These are phyloP conservation scores for Maccullochella peelii DNA, from an alignment of 2,113 vertebrate genomes.

Conservation along the genomic window DNA sequence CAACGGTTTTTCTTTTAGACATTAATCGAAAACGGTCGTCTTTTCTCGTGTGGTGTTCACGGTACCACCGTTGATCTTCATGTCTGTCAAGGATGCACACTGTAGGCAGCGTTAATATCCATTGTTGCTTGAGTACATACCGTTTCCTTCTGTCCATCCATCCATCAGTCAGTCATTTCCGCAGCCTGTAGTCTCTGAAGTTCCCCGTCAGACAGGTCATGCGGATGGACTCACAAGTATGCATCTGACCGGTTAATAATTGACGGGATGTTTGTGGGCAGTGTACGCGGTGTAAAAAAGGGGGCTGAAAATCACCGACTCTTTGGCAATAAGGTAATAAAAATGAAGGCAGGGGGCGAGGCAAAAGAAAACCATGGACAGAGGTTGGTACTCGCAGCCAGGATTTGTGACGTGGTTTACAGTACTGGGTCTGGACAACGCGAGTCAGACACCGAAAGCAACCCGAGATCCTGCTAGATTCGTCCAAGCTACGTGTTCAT, in stretches of 20 bases:
- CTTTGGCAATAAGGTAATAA: slow-evolving; percentile 4
- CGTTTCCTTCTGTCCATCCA: neutral
- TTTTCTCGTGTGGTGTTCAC: slow-evolving; percentile 13
- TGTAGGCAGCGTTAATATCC: neutral
- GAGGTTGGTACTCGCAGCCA: slow-evolving; percentile 43
- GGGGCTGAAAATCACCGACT: neutral
- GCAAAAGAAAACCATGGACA: slow-evolving; percentile 14
- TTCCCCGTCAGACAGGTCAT: neutral
- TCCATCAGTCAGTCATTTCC: slow-evolving; percentile 18
- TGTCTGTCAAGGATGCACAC: neutral
- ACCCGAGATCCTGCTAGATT: slow-evolving; percentile 6
- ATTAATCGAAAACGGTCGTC: neutral
- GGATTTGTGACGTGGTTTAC: slow-evolving; percentile 70
- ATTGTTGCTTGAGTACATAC: neutral
- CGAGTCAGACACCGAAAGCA: slow-evolving; percentile 10
- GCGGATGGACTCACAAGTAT: neutral
- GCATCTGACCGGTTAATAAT: slow-evolving; percentile 41
- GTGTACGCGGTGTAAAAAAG: neutral
- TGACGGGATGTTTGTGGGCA: neutral
- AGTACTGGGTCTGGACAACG: slow-evolving; percentile 9
- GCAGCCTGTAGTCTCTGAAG: slow-evolving; percentile 10
- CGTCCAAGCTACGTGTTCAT: neutral
- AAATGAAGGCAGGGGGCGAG: slow-evolving; percentile 29
- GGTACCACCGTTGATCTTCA: neutral
- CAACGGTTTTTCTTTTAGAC: neutral